Evolutionary conservation across 2,797 vertebrate genomes (phyloP).

Genomic region (Parotocinclus haroldoi): DNA sequence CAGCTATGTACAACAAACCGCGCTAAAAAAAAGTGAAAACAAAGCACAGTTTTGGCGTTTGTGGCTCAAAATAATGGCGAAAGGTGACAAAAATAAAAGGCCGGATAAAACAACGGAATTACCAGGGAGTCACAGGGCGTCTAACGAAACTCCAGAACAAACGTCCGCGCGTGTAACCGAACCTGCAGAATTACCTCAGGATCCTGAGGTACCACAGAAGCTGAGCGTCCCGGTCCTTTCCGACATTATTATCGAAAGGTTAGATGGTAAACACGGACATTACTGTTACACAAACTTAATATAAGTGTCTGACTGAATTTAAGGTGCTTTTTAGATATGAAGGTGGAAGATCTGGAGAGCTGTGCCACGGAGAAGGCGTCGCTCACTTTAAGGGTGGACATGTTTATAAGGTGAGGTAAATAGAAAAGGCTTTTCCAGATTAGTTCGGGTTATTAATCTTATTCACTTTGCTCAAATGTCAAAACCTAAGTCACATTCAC

Average conservation of each 20-base stretch:
- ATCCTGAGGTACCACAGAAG: neutral
- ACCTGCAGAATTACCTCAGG: neutral
- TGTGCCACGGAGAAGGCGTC: constrained; percentile 78
- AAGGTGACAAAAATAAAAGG: constrained; percentile 16
- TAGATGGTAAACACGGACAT: constrained; percentile 2
- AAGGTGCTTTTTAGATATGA: constrained; percentile 74
- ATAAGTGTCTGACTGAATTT: too few relatives aligned
- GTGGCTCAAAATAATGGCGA: constrained; percentile 22
- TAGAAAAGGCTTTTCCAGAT: too few relatives aligned
- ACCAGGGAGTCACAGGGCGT: neutral
- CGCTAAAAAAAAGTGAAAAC: neutral
- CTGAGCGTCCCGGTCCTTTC: constrained; percentile 58
- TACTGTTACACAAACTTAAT: too few relatives aligned
- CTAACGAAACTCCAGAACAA: neutral
- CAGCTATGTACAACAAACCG: neutral
- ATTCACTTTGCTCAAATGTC: too few relatives aligned
- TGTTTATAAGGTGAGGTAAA: constrained; percentile 72
- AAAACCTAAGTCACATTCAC: too few relatives aligned
- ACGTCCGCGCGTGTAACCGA: constrained; percentile 1
- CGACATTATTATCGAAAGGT: constrained; percentile 75
- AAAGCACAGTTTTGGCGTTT: neutral
- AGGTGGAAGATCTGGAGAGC: constrained; percentile 67
- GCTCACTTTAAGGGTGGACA: constrained; percentile 80
- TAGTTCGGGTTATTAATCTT: too few relatives aligned
- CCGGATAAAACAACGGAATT: neutral